Evolutionary conservation across 2,797 vertebrate species (phyloP).

Genomic region (Cottoperca gobio): DNA sequence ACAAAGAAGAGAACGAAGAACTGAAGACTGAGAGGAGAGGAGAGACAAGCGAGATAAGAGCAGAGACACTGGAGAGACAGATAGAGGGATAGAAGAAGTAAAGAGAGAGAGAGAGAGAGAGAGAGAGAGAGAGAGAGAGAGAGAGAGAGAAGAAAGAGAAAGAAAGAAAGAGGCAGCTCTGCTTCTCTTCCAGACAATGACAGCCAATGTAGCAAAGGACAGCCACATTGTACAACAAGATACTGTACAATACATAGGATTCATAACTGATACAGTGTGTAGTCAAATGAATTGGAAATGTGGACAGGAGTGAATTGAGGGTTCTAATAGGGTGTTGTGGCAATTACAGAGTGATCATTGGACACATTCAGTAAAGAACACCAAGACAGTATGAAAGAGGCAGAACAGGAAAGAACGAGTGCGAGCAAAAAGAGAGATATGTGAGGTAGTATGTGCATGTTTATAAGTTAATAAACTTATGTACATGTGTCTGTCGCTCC

Average conservation of each 20-base stretch:
- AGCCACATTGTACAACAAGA: conserved; percentile 85
- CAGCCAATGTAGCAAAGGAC: conserved; percentile 84
- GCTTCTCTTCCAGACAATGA: conserved; percentile 85
- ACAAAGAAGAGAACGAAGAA: conserved; percentile 83
- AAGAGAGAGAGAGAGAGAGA: conserved; percentile 22
- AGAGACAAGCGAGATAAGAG: conserved; percentile 62
- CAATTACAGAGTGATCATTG: conserved; percentile 79
- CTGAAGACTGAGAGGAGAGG: conserved; percentile 70
- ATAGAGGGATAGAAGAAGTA: conserved; percentile 40
- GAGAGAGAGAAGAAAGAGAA: conserved; percentile 52
- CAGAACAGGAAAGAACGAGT: conserved; percentile 75
- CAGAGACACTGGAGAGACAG: conserved; percentile 50
- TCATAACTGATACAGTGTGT: conserved; percentile 82
- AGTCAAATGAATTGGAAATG: conserved; percentile 78
- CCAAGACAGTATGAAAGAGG: conserved; percentile 82
- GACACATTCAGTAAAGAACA: conserved; percentile 81
- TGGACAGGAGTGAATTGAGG: conserved; percentile 74
- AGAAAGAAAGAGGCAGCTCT: conserved; percentile 76
- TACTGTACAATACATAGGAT: conserved; percentile 83
- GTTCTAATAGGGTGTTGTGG: conserved; percentile 77
- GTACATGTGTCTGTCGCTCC: conserved; percentile 85
- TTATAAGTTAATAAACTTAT: conserved; percentile 85
- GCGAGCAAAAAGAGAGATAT: conserved; percentile 80
- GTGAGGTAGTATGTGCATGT: conserved; percentile 85
- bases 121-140: conserved; percentile 1